Conservation (phyloP, 2,797 vertebrate genomes). For the Margarornis squamiger region DNA sequence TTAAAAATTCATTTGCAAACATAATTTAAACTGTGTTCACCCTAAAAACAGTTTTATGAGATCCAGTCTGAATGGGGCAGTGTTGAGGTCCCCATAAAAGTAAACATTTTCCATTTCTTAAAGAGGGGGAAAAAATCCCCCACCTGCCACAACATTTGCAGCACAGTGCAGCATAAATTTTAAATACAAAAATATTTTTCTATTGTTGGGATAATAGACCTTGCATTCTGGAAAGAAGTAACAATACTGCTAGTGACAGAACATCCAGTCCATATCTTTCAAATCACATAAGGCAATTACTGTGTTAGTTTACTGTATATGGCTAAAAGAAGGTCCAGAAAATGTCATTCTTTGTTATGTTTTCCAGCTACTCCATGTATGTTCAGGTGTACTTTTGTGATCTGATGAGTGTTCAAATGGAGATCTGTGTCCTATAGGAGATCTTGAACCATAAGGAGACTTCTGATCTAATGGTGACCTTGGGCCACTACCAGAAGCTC, state of each 20-base stretch:
- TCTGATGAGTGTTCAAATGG: slow-evolving; percentile 92
- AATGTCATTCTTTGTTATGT: slow-evolving; percentile 85
- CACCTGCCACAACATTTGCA: slow-evolving; percentile 81
- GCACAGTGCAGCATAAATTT: slow-evolving; percentile 87
- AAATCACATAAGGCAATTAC: slow-evolving; percentile 93
- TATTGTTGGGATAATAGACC: slow-evolving; percentile 80
- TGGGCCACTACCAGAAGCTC: slow-evolving; percentile 86
- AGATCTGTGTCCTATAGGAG: slow-evolving; percentile 86
- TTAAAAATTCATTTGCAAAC: slow-evolving; percentile 74
- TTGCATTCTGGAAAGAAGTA: slow-evolving; percentile 82
- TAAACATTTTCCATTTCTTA: slow-evolving; percentile 72
- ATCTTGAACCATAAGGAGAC: slow-evolving; percentile 89
- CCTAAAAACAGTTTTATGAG: slow-evolving; percentile 80
- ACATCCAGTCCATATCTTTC: slow-evolving; percentile 79
- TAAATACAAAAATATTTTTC: slow-evolving; percentile 92
- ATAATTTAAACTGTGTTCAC: slow-evolving; percentile 82
- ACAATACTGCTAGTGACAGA: slow-evolving; percentile 81
- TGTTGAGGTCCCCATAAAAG: slow-evolving; percentile 87
- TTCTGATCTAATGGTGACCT: slow-evolving; percentile 90
- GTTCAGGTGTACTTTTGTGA: slow-evolving; percentile 94
- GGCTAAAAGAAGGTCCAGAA: slow-evolving; percentile 80
- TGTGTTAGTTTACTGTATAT: slow-evolving; percentile 87
- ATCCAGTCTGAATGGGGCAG: slow-evolving; percentile 91
- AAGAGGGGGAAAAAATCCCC: background rate
- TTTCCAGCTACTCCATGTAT: slow-evolving; percentile 92